Conservation (phyloP, 2,888 invertebrate genomes). For the Cantharis rustica region DNA sequence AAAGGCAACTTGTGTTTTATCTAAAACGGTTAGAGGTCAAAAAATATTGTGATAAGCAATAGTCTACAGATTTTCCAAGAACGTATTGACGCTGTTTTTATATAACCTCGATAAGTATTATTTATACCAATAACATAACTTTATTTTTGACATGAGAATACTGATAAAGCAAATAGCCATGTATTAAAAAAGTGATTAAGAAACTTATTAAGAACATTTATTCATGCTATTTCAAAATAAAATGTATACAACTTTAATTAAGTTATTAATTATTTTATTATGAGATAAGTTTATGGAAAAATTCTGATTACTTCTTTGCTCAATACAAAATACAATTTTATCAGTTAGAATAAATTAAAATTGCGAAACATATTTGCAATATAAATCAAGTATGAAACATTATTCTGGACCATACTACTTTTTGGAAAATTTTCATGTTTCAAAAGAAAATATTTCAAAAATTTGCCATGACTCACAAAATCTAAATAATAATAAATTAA, state of each 20-base stretch:
- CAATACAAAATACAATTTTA: background rate
- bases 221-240: background rate
- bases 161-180: background rate
- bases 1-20: background rate
- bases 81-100: background rate
- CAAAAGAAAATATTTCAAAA: background rate
- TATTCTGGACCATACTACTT: background rate
- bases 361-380: background rate
- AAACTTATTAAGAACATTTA: background rate
- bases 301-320: background rate
- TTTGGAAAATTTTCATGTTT: background rate
- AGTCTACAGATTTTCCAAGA: background rate
- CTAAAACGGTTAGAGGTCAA: background rate
- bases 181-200: background rate
- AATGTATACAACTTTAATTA: background rate
- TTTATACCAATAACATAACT: background rate
- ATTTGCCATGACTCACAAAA: background rate
- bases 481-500: background rate
- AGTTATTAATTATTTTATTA: background rate
- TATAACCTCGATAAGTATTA: background rate
- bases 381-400: background rate
- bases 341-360: background rate
- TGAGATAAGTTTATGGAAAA: background rate
- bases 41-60: background rate
- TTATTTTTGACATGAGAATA: background rate